Evolutionary conservation across 1,140 invertebrate species (phyloP).

Genomic region (Polyergus mexicanus): DNA sequence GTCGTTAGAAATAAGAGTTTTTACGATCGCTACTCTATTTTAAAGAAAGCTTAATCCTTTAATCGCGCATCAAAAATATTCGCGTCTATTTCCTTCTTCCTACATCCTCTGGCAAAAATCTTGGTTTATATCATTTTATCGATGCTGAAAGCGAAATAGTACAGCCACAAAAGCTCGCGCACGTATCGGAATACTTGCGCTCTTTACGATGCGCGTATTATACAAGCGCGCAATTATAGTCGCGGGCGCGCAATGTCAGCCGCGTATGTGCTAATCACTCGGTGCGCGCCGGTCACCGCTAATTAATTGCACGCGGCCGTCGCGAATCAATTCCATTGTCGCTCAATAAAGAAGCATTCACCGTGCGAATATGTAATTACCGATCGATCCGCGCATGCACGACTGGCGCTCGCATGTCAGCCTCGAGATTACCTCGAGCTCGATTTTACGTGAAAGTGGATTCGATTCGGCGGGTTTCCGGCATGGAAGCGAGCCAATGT

Average conservation of each 20-base stretch:
- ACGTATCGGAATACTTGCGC: slow-evolving; percentile 50
- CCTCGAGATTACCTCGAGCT: slow-evolving; percentile 66
- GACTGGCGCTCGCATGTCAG: slow-evolving; percentile 18
- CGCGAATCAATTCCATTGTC: slow-evolving; percentile 68
- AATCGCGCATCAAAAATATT: background rate
- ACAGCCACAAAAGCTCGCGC: background rate
- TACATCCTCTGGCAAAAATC: background rate
- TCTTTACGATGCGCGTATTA: slow-evolving; percentile 38
- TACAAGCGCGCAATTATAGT: slow-evolving; percentile 59
- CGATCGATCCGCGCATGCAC: slow-evolving; percentile 55
- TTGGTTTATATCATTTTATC: background rate
- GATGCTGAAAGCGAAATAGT: background rate
- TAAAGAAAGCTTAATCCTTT: background rate
- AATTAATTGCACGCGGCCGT: slow-evolving; percentile 63
- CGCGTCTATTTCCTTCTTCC: too few species aligned
- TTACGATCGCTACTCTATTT: background rate
- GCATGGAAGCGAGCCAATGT: slow-evolving; percentile 72
- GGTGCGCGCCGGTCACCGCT: slow-evolving; percentile 55
- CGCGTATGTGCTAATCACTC: slow-evolving; percentile 68
- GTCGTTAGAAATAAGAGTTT: background rate
- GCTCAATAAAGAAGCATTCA: slow-evolving; percentile 67
- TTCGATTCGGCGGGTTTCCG: slow-evolving; percentile 72
- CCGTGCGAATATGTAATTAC: slow-evolving; percentile 71
- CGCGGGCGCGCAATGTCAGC: slow-evolving; percentile 56
- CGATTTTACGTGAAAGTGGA: slow-evolving; percentile 69